Conservation (phyloP, 2,113 vertebrate genomes). For the Cyanocitta stelleri region DNA sequence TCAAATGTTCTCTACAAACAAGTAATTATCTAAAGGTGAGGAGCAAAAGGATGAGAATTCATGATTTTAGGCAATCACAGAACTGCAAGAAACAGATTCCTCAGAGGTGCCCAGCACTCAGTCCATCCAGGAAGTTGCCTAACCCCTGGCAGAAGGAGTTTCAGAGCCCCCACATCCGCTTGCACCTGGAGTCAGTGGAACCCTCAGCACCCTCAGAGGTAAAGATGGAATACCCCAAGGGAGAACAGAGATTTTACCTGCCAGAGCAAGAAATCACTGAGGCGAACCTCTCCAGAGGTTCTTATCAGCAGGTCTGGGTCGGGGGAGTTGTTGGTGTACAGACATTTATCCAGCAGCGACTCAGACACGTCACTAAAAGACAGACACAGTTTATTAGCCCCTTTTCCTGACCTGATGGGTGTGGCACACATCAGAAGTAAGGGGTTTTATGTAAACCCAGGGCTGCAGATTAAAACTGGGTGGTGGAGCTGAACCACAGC, state of each 20-base stretch:
- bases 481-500: background rate
- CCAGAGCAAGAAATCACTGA: constrained; percentile 98
- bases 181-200: background rate
- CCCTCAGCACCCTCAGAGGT: background rate
- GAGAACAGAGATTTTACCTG: constrained; percentile 77
- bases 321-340: constrained; percentile 92
- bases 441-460: background rate
- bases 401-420: background rate
- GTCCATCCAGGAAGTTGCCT: background rate
- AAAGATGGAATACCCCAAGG: background rate
- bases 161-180: background rate
- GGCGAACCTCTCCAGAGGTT: constrained; percentile 94
- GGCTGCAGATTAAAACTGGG: background rate
- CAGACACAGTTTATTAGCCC: background rate
- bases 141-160: background rate
- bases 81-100: background rate
- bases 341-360: constrained; percentile 85
- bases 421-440: background rate
- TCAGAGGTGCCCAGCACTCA: background rate
- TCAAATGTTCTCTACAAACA: background rate
- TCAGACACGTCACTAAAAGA: constrained; percentile 89
- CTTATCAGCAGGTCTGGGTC: constrained; percentile 94
- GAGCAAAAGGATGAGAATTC: background rate
- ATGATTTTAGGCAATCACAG: background rate
- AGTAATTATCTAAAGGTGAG: background rate